A percentile compares a stretch with the other conserved stretches of the same genome.
Evolutionary conservation across 2,113 vertebrate species (phyloP).

Genomic region (Triplophysa siluroides): DNA sequence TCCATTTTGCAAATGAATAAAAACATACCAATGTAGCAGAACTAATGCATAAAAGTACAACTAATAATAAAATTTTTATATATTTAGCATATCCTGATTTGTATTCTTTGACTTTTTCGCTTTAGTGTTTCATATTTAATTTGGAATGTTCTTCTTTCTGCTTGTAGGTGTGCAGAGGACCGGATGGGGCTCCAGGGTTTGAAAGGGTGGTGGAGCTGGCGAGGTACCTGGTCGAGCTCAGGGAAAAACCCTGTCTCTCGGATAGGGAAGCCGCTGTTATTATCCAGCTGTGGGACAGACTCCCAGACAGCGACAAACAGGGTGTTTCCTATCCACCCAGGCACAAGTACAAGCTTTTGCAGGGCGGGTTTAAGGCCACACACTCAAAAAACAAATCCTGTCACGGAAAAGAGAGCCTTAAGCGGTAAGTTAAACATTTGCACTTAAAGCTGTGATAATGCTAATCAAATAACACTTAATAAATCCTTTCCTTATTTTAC

Average conservation of each 20-base stretch:
- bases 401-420: background rate
- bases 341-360: background rate
- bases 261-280: slow-evolving; percentile 13
- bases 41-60: no score
- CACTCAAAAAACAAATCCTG: no score
- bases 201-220: slow-evolving; percentile 17
- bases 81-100: no score
- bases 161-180: slow-evolving; percentile 10
- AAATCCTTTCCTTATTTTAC: no score
- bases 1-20: no score
- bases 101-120: no score
- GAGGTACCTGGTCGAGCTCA: background rate
- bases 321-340: background rate
- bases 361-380: slow-evolving; percentile 9
- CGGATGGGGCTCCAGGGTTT: background rate
- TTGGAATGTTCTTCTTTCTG: background rate
- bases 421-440: background rate
- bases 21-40: no score
- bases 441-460: no score
- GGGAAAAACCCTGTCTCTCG: background rate
- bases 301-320: slow-evolving; percentile 1
- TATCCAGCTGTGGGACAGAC: background rate
- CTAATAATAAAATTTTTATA: no score
- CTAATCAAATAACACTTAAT: no score
- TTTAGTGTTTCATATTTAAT: no score